Conservation (phyloP, 2,113 vertebrate species). For the Neodontobutis hainanensis region DNA sequence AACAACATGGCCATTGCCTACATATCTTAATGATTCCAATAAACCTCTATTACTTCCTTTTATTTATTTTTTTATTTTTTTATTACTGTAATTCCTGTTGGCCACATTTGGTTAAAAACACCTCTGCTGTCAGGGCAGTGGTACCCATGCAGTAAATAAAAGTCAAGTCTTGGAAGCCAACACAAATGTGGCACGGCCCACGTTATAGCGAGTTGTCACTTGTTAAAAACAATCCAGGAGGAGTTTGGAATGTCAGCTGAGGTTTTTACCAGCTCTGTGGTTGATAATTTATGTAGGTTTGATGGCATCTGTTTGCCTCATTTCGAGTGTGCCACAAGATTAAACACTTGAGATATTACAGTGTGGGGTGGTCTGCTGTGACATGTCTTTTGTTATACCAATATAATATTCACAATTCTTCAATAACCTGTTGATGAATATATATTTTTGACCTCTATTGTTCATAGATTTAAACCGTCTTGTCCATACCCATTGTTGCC, state of each 20-base stretch:
- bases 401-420: slow-evolving; percentile 60
- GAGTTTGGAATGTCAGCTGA: slow-evolving; percentile 59
- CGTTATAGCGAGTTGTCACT: slow-evolving; percentile 67
- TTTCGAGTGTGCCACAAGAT: slow-evolving; percentile 55
- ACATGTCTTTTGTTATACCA: slow-evolving; percentile 62
- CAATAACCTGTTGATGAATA: slow-evolving; percentile 59
- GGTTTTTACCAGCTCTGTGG: slow-evolving; percentile 38
- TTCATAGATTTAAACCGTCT: slow-evolving; percentile 33
- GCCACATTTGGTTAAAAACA: slow-evolving; percentile 27
- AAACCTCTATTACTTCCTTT: too few relatives aligned
- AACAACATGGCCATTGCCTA: slow-evolving; percentile 29
- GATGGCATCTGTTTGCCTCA: slow-evolving; percentile 59
- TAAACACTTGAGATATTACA: slow-evolving; percentile 67
- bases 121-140: slow-evolving; percentile 60
- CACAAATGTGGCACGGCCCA: slow-evolving; percentile 55
- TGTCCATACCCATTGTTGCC: slow-evolving; percentile 24
- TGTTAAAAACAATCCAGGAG: slow-evolving; percentile 69
- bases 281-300: slow-evolving; percentile 57
- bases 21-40: slow-evolving; percentile 24
- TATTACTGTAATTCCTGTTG: background rate
- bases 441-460: slow-evolving; percentile 17
- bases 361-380: slow-evolving; percentile 67
- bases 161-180: slow-evolving; percentile 55
- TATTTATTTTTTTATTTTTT: background rate
- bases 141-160: slow-evolving; percentile 61